These are phyloP conservation scores for Cordilura impudica DNA, from an alignment of 2,888 invertebrate genomes.

Conservation along the genomic window DNA sequence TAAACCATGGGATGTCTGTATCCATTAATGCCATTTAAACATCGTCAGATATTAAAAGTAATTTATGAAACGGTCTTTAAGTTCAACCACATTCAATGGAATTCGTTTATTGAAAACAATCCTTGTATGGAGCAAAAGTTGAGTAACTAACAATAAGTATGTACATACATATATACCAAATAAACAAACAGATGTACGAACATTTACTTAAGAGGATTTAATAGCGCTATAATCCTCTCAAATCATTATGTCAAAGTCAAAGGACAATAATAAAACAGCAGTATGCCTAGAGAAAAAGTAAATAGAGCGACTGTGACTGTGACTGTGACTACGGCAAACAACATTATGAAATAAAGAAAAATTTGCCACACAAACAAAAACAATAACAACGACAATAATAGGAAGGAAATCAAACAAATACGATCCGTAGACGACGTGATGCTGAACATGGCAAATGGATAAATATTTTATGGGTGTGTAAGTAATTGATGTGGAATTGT, in stretches of 20 bases:
- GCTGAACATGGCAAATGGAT: constrained; percentile 39
- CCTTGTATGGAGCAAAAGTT: not conserved
- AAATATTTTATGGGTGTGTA: constrained; percentile 28
- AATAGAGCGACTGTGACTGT: constrained; percentile 26
- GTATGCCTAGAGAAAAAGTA: constrained; percentile 48
- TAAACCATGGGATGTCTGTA: constrained; percentile 50
- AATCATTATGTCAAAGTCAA: constrained; percentile 61
- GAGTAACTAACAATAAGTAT: not conserved
- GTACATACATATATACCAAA: not conserved
- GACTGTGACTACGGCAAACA: not conserved
- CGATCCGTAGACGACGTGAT: constrained; percentile 49
- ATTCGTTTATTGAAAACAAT: constrained; percentile 32
- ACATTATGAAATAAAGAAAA: not conserved
- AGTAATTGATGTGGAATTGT: constrained; percentile 35
- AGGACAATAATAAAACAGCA: constrained; percentile 55
- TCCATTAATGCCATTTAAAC: constrained; percentile 47
- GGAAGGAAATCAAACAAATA: constrained; percentile 38
- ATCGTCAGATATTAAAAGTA: constrained; percentile 55
- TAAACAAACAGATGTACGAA: constrained; percentile 48
- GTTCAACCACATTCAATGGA: constrained; percentile 52
- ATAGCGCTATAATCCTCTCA: constrained; percentile 61
- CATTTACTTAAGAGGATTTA: constrained; percentile 61
- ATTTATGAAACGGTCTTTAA: constrained; percentile 53
- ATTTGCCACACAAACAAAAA: not conserved
- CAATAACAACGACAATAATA: too few species aligned